phyloP scores from a whole-genome alignment of 2,797 vertebrate species.

The Adrianichthys oophorus region DNA sequence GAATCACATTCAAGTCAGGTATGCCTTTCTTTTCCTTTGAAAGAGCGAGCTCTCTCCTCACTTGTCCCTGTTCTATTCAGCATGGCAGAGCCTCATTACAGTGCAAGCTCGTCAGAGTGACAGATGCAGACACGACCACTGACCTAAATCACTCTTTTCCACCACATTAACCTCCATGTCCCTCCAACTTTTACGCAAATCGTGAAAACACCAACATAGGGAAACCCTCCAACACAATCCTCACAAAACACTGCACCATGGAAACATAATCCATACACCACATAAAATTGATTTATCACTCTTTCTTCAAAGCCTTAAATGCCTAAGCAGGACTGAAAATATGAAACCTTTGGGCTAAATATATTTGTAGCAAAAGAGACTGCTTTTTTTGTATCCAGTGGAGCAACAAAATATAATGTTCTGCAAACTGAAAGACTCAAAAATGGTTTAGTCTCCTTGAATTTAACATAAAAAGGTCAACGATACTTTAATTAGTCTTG shows the following conservation, averaged over 20 bases:
- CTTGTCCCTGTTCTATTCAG: conserved; percentile 65
- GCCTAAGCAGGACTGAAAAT: conserved; percentile 23
- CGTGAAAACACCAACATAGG: conserved; percentile 32
- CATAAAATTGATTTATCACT: conserved; percentile 26
- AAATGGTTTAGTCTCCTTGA: conserved; percentile 34
- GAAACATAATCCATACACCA: conserved; percentile 28
- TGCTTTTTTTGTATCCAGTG: conserved; percentile 22
- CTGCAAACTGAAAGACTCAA: conserved; percentile 16
- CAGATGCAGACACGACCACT: conserved; percentile 75
- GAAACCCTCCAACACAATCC: conserved; percentile 34
- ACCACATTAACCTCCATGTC: conserved; percentile 75
- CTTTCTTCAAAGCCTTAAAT: conserved; percentile 44
- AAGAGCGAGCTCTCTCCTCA: conserved; percentile 45
- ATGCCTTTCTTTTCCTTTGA: conserved; percentile 50
- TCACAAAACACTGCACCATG: conserved; percentile 26
- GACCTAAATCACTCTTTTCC: conserved; percentile 82
- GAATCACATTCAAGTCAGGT: conserved; percentile 65
- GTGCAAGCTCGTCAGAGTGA: conserved; percentile 63
- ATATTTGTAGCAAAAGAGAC: conserved; percentile 47
- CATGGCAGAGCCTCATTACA: conserved; percentile 48
- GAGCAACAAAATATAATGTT: conserved; percentile 6
- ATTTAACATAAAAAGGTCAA: conserved; percentile 76
- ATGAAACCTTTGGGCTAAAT: conserved; percentile 32
- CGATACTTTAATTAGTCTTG: conserved; percentile 88
- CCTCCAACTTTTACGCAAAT: conserved; percentile 58